Evolutionary conservation across 2,888 invertebrate species (phyloP).

Genomic region (Callyntrura sp.): DNA sequence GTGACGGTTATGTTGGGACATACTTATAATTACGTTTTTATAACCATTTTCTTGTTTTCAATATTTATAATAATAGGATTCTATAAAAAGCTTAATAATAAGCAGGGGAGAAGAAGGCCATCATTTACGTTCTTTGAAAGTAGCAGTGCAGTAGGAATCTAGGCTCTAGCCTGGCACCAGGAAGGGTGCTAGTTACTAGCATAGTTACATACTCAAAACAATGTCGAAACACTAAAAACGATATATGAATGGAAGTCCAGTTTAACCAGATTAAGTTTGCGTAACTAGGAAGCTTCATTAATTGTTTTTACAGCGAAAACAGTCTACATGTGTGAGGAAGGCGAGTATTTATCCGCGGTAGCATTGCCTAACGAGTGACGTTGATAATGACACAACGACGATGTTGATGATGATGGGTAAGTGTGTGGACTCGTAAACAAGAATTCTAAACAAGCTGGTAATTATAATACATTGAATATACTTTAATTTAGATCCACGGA

Average conservation of each 20-base stretch:
- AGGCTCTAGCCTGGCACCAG: no score
- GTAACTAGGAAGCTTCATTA: slow-evolving; percentile 37
- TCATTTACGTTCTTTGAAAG: neutral
- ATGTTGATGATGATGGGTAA: slow-evolving; percentile 18
- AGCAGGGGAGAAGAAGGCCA: neutral
- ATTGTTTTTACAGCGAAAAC: slow-evolving; percentile 28
- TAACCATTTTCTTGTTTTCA: no score
- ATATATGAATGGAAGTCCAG: neutral
- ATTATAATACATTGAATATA: neutral
- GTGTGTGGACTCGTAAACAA: slow-evolving; percentile 15
- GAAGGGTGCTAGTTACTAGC: no score
- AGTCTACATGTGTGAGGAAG: neutral
- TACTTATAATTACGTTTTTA: neutral
- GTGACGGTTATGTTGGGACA: neutral
- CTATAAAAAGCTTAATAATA: neutral
- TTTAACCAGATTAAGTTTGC: neutral
- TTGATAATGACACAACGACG: neutral
- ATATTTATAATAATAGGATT: no score
- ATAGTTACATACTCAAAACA: neutral
- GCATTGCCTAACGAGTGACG: slow-evolving; percentile 9
- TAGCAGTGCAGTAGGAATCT: neutral
- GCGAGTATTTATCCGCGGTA: neutral
- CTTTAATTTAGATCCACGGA: slow-evolving; percentile 15
- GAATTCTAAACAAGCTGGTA: slow-evolving; percentile 15
- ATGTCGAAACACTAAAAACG: neutral